Evolutionary conservation across 2,888 invertebrate genomes (phyloP).

Genomic region (Scaptodrosophila latifasciaeformis): DNA sequence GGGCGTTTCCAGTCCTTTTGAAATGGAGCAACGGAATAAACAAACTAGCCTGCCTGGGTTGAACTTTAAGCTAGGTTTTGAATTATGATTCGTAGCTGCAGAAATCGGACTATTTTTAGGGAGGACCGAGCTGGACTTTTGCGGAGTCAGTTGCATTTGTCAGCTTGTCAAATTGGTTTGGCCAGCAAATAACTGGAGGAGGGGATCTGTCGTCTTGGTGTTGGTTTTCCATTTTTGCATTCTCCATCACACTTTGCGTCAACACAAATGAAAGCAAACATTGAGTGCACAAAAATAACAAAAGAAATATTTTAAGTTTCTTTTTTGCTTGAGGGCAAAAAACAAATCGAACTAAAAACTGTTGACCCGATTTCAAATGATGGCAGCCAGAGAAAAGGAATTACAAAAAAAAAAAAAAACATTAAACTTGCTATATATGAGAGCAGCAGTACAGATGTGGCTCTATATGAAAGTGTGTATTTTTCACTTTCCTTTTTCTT

Average conservation of each 20-base stretch:
- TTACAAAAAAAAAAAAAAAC: slow-evolving; percentile 30
- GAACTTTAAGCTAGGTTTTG: too few species aligned
- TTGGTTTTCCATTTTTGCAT: slow-evolving; percentile 61
- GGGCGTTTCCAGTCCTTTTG: background rate
- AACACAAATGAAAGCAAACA: too few species aligned
- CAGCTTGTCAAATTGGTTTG: too few species aligned
- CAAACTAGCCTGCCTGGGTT: too few species aligned
- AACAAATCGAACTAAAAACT: background rate
- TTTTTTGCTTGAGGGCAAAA: slow-evolving; percentile 22
- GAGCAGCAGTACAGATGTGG: too few species aligned
- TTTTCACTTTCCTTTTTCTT: background rate
- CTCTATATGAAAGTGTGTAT: too few species aligned
- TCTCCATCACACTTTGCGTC: too few species aligned
- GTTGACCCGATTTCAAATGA: background rate
- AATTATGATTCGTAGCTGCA: too few species aligned
- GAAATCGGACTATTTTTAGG: too few species aligned
- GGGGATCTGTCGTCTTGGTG: slow-evolving; percentile 12
- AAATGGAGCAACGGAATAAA: too few species aligned
- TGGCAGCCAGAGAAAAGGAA: slow-evolving; percentile 1
- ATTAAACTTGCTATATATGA: slow-evolving; percentile 56
- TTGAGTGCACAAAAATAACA: slow-evolving; percentile 10
- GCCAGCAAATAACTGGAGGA: background rate
- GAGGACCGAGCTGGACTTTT: too few species aligned
- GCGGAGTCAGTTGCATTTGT: too few species aligned
- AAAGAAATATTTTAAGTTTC: slow-evolving; percentile 49